Percentiles rank a stretch among this genome's conserved stretches.
These are phyloP conservation scores for Montifringilla adamsi DNA, from an alignment of 2,113 vertebrate genomes.

Conservation along the genomic window DNA sequence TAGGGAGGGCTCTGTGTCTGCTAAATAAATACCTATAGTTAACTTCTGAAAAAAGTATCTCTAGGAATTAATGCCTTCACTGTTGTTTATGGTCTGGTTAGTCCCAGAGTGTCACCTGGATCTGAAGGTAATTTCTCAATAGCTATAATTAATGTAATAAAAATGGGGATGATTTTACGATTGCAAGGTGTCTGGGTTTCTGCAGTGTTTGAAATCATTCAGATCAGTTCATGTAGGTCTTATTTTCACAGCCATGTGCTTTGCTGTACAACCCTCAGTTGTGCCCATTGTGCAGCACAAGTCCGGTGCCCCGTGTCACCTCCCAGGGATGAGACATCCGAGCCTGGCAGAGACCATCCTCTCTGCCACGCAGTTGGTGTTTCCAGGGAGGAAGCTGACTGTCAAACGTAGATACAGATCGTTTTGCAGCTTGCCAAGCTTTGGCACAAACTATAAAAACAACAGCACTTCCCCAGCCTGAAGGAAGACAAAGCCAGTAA, in stretches of 20 bases:
- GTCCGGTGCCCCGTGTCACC: background rate
- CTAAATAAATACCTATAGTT: conserved; percentile 41
- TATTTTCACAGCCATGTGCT: conserved; percentile 10
- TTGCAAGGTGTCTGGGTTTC: conserved; percentile 15
- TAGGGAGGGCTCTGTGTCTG: background rate
- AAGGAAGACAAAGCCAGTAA: conserved; percentile 5
- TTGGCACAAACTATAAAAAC: background rate
- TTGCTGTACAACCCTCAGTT: background rate
- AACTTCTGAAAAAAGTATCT: conserved; percentile 17
- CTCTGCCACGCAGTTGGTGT: background rate
- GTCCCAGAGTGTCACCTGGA: conserved; percentile 27
- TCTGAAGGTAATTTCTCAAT: conserved; percentile 51
- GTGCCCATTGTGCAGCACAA: background rate
- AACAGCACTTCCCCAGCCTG: background rate
- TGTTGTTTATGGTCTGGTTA: conserved; percentile 24
- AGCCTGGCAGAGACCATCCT: conserved; percentile 8
- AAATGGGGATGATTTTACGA: conserved; percentile 52
- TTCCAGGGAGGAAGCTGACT: conserved; percentile 38
- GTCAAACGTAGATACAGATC: background rate
- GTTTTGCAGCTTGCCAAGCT: conserved; percentile 36
- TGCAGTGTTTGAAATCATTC: background rate
- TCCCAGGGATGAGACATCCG: background rate
- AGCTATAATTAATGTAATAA: conserved; percentile 26
- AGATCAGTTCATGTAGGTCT: conserved; percentile 20
- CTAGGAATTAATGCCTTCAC: conserved; percentile 35